phyloP scores from a whole-genome alignment of 2,797 vertebrate genomes.

The Cynodonichthys magdalenae region DNA sequence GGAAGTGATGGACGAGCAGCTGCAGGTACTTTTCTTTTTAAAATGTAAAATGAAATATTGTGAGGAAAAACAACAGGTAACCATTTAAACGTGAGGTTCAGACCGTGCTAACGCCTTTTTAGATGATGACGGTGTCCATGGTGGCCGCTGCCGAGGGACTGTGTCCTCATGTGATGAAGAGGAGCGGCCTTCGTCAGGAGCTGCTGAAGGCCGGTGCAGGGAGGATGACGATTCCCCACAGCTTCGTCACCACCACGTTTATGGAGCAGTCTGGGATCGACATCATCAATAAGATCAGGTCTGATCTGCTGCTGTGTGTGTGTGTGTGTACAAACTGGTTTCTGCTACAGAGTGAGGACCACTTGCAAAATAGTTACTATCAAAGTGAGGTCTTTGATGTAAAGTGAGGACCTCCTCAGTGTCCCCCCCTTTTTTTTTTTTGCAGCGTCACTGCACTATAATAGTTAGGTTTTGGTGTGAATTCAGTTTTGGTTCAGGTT shows the following conservation, averaged over 20 bases:
- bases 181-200: conserved; percentile 84
- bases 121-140: conserved; percentile 91
- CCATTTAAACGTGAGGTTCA: background rate
- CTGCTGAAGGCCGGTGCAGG: conserved; percentile 85
- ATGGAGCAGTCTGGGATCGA: conserved; percentile 94
- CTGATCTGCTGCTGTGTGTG: background rate
- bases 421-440: too few species aligned
- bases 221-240: conserved; percentile 87
- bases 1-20: conserved; percentile 90
- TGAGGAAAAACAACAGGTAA: too few species aligned
- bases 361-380: too few species aligned
- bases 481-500: too few species aligned
- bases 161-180: conserved; percentile 92
- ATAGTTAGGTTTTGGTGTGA: too few species aligned
- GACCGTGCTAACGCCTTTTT: background rate
- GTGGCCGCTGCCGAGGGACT: conserved; percentile 90
- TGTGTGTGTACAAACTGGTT: too few species aligned
- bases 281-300: conserved; percentile 97
- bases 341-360: too few species aligned
- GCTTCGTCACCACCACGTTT: conserved; percentile 90
- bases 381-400: too few species aligned
- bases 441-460: too few species aligned
- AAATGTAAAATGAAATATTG: too few species aligned
- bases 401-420: too few species aligned
- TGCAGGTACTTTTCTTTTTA: conserved; percentile 83